Conservation (phyloP, 2,888 invertebrate species). For the Plebejus anna region DNA sequence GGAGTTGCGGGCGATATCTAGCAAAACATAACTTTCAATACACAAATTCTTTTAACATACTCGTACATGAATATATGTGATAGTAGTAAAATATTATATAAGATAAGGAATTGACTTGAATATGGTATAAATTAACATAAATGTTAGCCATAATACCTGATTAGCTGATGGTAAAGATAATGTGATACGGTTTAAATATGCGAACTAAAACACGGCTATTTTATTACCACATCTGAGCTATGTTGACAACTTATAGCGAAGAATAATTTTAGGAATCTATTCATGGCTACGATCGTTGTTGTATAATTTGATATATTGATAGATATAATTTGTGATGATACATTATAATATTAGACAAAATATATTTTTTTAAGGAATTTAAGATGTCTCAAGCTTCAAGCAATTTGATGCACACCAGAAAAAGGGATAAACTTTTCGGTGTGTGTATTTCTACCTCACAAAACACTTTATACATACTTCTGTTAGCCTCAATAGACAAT, state of each 20-base stretch:
- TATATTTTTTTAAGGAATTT: too few species aligned
- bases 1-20: too few species aligned
- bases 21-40: neutral
- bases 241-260: neutral
- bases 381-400: too few species aligned
- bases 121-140: constrained; percentile 14
- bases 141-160: neutral
- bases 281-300: neutral
- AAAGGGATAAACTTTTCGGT: too few species aligned
- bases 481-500: too few species aligned
- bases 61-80: neutral
- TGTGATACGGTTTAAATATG: neutral
- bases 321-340: neutral
- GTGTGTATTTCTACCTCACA: too few species aligned
- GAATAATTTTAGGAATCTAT: neutral
- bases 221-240: neutral
- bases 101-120: constrained; percentile 2
- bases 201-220: constrained; percentile 14
- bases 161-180: constrained; percentile 3
- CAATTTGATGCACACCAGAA: too few species aligned
- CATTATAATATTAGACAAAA: too few species aligned
- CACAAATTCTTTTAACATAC: constrained; percentile 13
- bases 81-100: constrained; percentile 1
- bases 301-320: neutral
- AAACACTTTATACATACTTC: too few species aligned